phyloP scores from a whole-genome alignment of 1,140 invertebrate genomes.

The Ips nitidus region DNA sequence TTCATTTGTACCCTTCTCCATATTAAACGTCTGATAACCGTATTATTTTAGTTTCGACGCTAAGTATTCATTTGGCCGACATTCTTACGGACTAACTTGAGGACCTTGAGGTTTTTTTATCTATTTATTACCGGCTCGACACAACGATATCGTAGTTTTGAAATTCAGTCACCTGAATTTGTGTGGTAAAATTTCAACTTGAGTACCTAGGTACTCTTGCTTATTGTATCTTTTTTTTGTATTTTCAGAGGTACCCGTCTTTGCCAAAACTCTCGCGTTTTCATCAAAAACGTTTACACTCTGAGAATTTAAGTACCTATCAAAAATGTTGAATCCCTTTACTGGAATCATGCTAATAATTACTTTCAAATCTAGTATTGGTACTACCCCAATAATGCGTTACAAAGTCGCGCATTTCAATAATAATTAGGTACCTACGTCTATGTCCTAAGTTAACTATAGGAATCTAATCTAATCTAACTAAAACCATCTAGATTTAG shows the following conservation, averaged over 20 bases:
- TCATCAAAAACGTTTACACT: no score
- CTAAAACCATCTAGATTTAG: no score
- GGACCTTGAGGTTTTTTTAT: conserved; percentile 43
- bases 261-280: background rate
- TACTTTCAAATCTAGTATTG: no score
- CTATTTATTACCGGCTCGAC: conserved; percentile 35
- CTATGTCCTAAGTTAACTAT: no score
- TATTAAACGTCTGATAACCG: conserved; percentile 17
- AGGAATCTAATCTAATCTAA: no score
- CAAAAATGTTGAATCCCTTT: no score
- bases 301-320: no score
- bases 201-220: conserved; percentile 8
- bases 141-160: conserved; percentile 40
- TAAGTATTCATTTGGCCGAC: conserved; percentile 38
- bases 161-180: conserved; percentile 38
- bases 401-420: no score
- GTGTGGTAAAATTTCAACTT: conserved; percentile 28
- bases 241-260: background rate
- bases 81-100: conserved; percentile 39
- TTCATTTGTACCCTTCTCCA: conserved; percentile 10
- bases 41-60: conserved; percentile 28
- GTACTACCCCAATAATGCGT: no score
- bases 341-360: no score
- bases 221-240: conserved; percentile 13
- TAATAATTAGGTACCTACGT: no score